Evolutionary conservation across 2,113 vertebrate genomes (phyloP).

Genomic region (Telmatochromis brichardi): DNA sequence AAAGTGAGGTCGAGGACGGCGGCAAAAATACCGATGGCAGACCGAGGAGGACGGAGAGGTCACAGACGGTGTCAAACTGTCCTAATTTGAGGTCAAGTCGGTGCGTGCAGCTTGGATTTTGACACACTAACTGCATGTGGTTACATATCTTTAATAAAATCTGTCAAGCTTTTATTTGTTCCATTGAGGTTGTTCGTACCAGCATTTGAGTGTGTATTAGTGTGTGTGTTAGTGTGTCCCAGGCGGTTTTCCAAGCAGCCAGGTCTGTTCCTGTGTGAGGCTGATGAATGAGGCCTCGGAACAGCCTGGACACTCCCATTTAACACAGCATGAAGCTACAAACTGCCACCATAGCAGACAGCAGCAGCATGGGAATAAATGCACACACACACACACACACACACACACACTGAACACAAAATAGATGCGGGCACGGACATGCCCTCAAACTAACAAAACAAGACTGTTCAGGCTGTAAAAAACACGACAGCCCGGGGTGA

Average conservation of each 20-base stretch:
- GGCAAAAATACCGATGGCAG: neutral
- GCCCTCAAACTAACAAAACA: neutral
- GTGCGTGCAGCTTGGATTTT: neutral
- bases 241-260: constrained; percentile 20
- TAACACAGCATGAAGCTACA: constrained; percentile 47
- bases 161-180: neutral
- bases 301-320: constrained; percentile 60
- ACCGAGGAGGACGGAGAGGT: neutral
- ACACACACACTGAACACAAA: neutral
- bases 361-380: constrained; percentile 6
- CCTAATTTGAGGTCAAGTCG: neutral
- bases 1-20: neutral
- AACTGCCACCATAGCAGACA: constrained; percentile 38
- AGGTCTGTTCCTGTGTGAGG: constrained; percentile 28
- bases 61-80: neutral
- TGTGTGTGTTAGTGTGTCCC: neutral
- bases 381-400: neutral
- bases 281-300: constrained; percentile 60
- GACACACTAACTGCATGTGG: neutral
- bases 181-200: neutral
- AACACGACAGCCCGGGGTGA: neutral
- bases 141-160: neutral
- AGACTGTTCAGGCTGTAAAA: neutral
- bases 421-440: neutral
- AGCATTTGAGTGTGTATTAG: neutral